Conservation (phyloP, 2,113 vertebrate genomes). For the Recurvirostra avosetta region DNA sequence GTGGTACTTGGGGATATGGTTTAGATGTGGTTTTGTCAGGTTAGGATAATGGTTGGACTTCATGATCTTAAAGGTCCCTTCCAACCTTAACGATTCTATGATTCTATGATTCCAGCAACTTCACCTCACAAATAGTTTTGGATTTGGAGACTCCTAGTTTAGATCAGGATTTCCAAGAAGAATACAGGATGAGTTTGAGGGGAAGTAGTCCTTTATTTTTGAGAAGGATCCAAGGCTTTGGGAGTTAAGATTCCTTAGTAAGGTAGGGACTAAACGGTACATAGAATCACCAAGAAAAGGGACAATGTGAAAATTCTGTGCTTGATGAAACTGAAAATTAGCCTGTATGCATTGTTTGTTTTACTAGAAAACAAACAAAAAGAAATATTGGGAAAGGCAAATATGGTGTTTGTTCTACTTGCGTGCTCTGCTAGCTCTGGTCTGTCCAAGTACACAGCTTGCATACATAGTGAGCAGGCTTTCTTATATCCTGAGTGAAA, state of each 20-base stretch:
- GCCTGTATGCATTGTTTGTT: accelerated
- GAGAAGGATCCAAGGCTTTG: not conserved
- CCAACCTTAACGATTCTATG: too few relatives aligned
- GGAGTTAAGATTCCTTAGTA: not conserved
- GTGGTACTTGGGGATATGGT: too few relatives aligned
- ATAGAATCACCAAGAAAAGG: not conserved
- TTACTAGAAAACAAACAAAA: not conserved
- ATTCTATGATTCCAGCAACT: not conserved
- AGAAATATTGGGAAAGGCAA: not conserved
- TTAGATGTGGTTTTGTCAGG: too few relatives aligned
- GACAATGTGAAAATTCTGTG: not conserved
- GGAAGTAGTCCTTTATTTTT: not conserved
- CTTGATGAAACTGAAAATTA: not conserved
- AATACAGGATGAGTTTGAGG: not conserved
- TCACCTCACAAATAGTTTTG: not conserved
- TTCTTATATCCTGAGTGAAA: not conserved
- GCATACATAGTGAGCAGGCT: too few relatives aligned
- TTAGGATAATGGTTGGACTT: too few relatives aligned
- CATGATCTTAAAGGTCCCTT: too few relatives aligned
- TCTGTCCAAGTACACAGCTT: not conserved
- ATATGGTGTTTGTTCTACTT: not conserved
- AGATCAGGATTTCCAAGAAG: not conserved
- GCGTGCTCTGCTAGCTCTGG: not conserved
- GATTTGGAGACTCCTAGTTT: not conserved
- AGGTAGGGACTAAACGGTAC: not conserved